Percentiles rank a stretch among this genome's conserved stretches.
Evolutionary conservation across 2,888 invertebrate genomes (phyloP).

Genomic region (Eustalomyia histrio): DNA sequence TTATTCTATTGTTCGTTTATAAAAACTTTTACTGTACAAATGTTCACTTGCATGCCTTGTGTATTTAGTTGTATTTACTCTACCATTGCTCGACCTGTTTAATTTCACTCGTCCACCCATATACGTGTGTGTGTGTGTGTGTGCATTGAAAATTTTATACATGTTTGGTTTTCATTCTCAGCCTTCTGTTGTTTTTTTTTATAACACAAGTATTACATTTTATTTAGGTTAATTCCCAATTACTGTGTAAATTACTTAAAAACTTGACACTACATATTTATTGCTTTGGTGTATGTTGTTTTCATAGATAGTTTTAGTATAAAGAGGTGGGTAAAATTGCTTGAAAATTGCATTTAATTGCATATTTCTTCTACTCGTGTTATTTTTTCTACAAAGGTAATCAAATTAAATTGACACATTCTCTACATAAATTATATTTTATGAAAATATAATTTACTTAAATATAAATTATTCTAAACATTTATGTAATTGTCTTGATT

Average conservation of each 20-base stretch:
- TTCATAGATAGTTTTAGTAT: conserved; percentile 20
- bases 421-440: conserved; percentile 24
- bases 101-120: not conserved
- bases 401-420: conserved; percentile 61
- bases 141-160: conserved; percentile 10
- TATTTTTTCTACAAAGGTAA: conserved; percentile 19
- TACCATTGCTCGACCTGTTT: not conserved
- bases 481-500: not conserved
- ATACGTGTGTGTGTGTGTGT: not conserved
- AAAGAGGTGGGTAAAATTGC: conserved; percentile 33
- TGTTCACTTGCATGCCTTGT: conserved; percentile 15
- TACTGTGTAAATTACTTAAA: conserved; percentile 78
- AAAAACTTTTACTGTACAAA: not conserved
- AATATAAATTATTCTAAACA: not conserved
- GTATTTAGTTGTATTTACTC: conserved; percentile 40
- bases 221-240: conserved; percentile 78
- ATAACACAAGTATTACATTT: conserved; percentile 70
- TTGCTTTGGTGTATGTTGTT: conserved; percentile 11
- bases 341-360: conserved; percentile 33
- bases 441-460: conserved; percentile 17
- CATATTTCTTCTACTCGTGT: not conserved
- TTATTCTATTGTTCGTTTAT: too few species aligned
- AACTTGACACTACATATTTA: conserved; percentile 38
- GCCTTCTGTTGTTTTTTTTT: conserved; percentile 40
- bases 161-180: conserved; percentile 43